Conservation (phyloP, 2,113 vertebrate species). For the Nanorana parkeri region DNA sequence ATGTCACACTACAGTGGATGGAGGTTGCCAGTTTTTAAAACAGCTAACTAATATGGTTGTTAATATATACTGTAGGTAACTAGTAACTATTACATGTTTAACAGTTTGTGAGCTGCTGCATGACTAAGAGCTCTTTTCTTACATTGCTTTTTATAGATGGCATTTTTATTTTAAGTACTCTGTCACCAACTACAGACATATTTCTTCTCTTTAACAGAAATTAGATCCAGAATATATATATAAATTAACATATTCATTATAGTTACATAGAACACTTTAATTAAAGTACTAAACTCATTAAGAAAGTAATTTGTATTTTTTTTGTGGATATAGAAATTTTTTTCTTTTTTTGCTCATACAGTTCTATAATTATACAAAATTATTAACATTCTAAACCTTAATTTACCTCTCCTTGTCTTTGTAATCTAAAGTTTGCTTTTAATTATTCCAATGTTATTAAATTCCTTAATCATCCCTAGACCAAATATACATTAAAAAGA, state of each 20-base stretch:
- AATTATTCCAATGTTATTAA: slow-evolving; percentile 40
- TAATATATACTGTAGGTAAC: too few species aligned
- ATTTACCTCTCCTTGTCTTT: slow-evolving; percentile 27
- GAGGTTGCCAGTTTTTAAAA: too few species aligned
- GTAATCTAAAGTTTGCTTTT: slow-evolving; percentile 40
- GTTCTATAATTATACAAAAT: not conserved
- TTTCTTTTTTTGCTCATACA: not conserved
- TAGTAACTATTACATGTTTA: too few species aligned
- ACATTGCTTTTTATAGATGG: too few species aligned
- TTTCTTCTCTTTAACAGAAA: too few species aligned
- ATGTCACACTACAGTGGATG: too few species aligned
- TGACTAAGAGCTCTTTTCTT: too few species aligned
- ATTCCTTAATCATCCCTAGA: slow-evolving; percentile 17
- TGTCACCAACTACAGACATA: too few species aligned
- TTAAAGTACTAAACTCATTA: not conserved
- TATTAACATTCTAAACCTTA: slow-evolving; percentile 17
- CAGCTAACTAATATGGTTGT: too few species aligned
- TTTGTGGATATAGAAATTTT: not conserved
- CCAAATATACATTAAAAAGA: not conserved
- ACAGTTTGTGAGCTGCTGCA: too few species aligned
- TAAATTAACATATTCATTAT: not conserved
- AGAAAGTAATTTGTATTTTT: not conserved
- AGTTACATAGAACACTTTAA: not conserved
- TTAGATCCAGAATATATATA: not conserved
- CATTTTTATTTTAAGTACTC: too few species aligned